A percentile compares a stretch with the other conserved stretches of the same genome.
Conservation (phyloP, 2,888 invertebrate species). For the Drymonia ruficornis region DNA sequence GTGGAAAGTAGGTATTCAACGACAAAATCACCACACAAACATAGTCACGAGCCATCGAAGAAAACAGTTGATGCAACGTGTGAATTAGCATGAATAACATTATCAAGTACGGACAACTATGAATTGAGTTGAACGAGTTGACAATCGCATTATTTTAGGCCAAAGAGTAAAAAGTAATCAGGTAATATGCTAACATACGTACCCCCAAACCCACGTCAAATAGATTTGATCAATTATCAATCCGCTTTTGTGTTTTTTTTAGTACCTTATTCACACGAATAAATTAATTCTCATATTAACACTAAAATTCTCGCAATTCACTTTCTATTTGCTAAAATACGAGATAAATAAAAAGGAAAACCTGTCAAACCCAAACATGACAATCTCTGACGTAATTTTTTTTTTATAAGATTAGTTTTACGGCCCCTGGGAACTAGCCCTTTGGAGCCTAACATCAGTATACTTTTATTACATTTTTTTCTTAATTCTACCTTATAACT, state of each 20-base stretch:
- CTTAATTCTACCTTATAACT: too few species aligned
- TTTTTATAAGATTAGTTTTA: too few species aligned
- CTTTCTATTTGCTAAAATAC: constrained; percentile 54
- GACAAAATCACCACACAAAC: constrained; percentile 11
- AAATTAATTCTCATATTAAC: neutral
- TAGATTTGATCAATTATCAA: constrained; percentile 28
- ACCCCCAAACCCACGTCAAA: constrained; percentile 51
- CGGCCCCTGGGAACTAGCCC: too few species aligned
- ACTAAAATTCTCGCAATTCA: constrained; percentile 41
- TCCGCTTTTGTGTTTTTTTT: constrained; percentile 17
- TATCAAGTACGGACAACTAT: constrained; percentile 4
- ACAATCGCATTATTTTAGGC: constrained; percentile 40
- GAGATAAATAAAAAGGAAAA: constrained; percentile 50
- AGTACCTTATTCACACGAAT: constrained; percentile 1
- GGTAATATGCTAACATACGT: constrained; percentile 55
- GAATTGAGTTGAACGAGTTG: constrained; percentile 23
- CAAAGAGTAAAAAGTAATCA: constrained; percentile 64
- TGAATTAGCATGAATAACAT: constrained; percentile 20
- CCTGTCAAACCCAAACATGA: constrained; percentile 52
- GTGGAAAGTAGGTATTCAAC: neutral
- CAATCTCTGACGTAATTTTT: too few species aligned
- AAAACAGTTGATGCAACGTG: constrained; percentile 22
- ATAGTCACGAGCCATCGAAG: constrained; percentile 11
- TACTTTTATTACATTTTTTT: too few species aligned
- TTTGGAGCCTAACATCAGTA: too few species aligned